These are phyloP conservation scores for Pitangus sulphuratus DNA, from an alignment of 2,797 vertebrate genomes.

Conservation along the genomic window DNA sequence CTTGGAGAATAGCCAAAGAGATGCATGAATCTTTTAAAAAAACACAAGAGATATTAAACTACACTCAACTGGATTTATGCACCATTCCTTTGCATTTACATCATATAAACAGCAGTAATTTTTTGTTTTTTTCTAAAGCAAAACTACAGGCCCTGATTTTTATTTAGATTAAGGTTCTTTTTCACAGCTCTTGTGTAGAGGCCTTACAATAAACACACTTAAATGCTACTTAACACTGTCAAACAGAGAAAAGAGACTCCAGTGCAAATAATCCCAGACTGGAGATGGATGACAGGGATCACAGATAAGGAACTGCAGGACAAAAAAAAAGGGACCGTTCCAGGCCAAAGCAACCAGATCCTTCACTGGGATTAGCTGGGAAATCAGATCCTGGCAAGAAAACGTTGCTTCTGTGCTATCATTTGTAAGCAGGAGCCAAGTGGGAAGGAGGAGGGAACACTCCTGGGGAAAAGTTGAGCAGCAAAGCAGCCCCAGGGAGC, in stretches of 20 bases:
- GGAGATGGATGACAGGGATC: background rate
- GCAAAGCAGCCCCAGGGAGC: background rate
- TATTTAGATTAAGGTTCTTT: background rate
- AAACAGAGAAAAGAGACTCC: slow-evolving; percentile 21
- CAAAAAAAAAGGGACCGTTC: background rate
- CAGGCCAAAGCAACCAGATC: background rate
- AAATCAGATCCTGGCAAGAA: background rate
- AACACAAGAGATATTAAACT: background rate
- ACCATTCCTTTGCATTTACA: background rate
- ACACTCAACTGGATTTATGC: slow-evolving; percentile 27
- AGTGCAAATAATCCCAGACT: background rate
- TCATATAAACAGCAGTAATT: slow-evolving; percentile 10
- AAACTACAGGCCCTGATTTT: background rate
- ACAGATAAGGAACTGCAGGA: background rate
- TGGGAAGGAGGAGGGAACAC: background rate
- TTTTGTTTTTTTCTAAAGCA: background rate
- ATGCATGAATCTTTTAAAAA: background rate
- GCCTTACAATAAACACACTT: slow-evolving; percentile 54
- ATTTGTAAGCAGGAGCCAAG: background rate
- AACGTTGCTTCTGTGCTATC: background rate
- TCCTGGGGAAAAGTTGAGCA: background rate
- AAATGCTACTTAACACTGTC: slow-evolving; percentile 37
- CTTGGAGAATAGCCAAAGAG: background rate
- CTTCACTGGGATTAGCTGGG: background rate
- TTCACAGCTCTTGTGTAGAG: background rate